A percentile compares a stretch with the other conserved stretches of the same genome.
Conservation (phyloP, 2,888 invertebrate species). For the Agrotis puta region DNA sequence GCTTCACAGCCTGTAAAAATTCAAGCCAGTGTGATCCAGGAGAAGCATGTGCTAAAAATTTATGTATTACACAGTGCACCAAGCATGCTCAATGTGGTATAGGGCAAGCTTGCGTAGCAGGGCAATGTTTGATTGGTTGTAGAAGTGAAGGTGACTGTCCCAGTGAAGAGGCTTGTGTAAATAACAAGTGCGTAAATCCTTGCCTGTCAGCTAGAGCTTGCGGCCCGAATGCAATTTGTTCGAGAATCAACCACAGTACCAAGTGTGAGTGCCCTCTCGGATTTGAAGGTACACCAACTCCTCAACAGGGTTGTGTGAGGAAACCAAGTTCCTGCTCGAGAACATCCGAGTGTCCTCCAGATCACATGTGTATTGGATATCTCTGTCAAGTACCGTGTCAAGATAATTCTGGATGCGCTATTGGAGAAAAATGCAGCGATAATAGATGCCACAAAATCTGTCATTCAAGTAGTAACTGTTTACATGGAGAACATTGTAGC, state of each 20-base stretch:
- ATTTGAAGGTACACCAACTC: conserved; percentile 96
- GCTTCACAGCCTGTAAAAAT: conserved; percentile 95
- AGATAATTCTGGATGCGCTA: conserved; percentile 94
- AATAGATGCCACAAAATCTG: conserved; percentile 96
- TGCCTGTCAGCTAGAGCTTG: conserved; percentile 94
- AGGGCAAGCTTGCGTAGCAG: conserved; percentile 95
- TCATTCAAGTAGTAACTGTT: conserved; percentile 96
- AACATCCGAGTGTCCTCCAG: conserved; percentile 94
- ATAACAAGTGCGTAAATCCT: conserved; percentile 96
- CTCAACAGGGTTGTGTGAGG: conserved; percentile 97
- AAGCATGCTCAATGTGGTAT: conserved; percentile 95
- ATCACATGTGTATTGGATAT: conserved; percentile 94
- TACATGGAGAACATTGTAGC: conserved; percentile 96
- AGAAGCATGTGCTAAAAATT: conserved; percentile 94
- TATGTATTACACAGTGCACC: conserved; percentile 95
- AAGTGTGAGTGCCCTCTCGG: conserved; percentile 96
- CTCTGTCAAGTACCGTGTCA: conserved; percentile 95
- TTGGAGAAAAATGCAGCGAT: conserved; percentile 95
- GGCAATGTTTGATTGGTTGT: conserved; percentile 96
- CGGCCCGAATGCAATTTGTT: conserved; percentile 96
- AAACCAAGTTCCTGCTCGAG: conserved; percentile 93
- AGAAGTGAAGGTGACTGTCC: conserved; percentile 95
- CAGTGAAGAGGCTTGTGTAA: conserved; percentile 94
- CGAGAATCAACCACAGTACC: conserved; percentile 93
- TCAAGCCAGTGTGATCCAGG: conserved; percentile 95